phyloP scores from a whole-genome alignment of 1,140 invertebrate genomes.

The Diprion similis region DNA sequence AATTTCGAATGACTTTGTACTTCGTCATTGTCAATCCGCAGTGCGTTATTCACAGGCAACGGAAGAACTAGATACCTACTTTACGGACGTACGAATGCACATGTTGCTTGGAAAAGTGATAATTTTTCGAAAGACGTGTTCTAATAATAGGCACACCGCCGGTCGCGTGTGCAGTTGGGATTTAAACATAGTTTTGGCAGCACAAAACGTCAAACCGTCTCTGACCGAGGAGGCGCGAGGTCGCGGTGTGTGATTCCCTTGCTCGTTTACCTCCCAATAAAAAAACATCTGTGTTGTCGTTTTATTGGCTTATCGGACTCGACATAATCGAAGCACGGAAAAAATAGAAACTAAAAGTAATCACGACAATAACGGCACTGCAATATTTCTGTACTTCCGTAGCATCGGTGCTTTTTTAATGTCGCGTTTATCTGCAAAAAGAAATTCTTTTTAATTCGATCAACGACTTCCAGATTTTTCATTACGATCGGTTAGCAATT shows the following conservation, averaged over 20 bases:
- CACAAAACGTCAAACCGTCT: slow-evolving; percentile 58
- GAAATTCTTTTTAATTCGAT: too few species aligned
- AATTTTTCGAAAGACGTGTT: neutral
- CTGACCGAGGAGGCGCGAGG: slow-evolving; percentile 49
- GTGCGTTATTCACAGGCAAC: neutral
- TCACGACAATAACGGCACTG: too few species aligned
- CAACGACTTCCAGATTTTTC: too few species aligned
- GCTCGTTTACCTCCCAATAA: neutral
- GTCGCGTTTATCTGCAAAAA: too few species aligned
- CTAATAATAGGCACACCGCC: slow-evolving; percentile 46
- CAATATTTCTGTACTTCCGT: too few species aligned
- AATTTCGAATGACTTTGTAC: too few species aligned
- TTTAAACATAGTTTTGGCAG: slow-evolving; percentile 63
- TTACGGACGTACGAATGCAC: neutral
- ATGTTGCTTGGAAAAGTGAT: neutral
- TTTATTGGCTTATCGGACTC: neutral
- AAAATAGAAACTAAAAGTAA: too few species aligned
- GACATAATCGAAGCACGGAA: too few species aligned
- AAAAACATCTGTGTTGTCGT: neutral
- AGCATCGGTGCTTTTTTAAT: too few species aligned
- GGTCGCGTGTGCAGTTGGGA: slow-evolving; percentile 51
- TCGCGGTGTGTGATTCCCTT: slow-evolving; percentile 25
- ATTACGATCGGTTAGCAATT: too few species aligned
- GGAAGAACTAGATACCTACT: neutral
- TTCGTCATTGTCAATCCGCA: too few species aligned